Evolutionary conservation across 1,140 invertebrate species (phyloP), one percentile per base, ranked within the genome.

Genomic region (Zaprionus africanus): DNA sequence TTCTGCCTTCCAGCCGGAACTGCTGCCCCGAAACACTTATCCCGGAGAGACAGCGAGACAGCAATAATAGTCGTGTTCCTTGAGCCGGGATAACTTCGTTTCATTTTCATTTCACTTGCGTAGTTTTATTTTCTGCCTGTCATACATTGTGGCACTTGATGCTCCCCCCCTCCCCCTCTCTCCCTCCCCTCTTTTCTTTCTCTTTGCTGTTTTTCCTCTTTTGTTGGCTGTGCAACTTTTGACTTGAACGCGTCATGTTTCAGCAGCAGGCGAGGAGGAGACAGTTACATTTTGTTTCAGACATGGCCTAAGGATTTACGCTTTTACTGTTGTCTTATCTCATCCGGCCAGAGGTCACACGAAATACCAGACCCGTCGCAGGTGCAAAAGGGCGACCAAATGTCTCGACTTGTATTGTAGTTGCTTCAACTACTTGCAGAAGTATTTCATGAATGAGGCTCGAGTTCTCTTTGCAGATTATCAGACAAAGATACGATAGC

Each of bases 231-330:
- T 54, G 49, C 76, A 87, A 87, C 80, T 83, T 86, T 76, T 86
- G 80, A 83, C 84, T 88, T 88, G 65, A 87, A 85, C 76, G 79
- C 82, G 71, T 83, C 82, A 70, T 83, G 81, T 84, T 81, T 77
- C 61, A 49, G 61, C 66, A 75, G 51, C 34, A 41, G 57, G 19
- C 41, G 61, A 65, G 64, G 61, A 65, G 64, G 51, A 43, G 66
- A 75, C 66, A 75, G 53, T 75, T 70, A 75, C 72, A 75, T 75
- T 75, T 69, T 53, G 31, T 22, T 66, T 60, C 46, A 59, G 81
- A 77, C 73, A 59, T 80, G 81, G 38, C 81, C 81, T 70, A 63
- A 58, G 72, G 53, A 75, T 68, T 70, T 56, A 31, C 36, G 34
- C 70, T 56, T 36, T 67, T 54, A 54, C 24, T 57, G 56, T 73